Base-by-base conservation (phyloP, 1,140 invertebrate species). In the Hypothenemus hampei region DNA sequence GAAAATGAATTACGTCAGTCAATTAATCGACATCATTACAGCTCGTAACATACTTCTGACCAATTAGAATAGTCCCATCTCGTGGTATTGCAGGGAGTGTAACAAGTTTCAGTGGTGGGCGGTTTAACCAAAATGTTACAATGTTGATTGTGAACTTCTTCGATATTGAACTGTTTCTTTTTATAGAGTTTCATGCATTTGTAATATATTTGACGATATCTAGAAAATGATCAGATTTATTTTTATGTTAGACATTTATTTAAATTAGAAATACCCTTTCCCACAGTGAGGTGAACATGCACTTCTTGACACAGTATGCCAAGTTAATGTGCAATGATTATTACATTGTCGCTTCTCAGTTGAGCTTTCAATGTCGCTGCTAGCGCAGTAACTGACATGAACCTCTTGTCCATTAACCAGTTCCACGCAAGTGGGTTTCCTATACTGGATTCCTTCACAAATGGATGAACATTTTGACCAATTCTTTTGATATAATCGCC, bases 31-130 rank as follows among this genome's bases (percentile, higher is more conserved):
- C 29, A 21, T 43, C 15, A 4, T 15, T 41, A 11, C 10, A 1
- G 19, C 3, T 8, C 21, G 15, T n/a, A 11, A 60, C 67, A 72
- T 69, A 82, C 80, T 62, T 72, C 54, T 19, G 73, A 72, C 89
- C 89, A 92, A 7, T 80, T 74, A 1, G 77, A 76, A 62, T 86
- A 91, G 6, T 75, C 71, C 89, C 89, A 92, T 18, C 75, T 73
- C 3, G 78, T 79, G 20, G 72, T 69, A 16, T 81, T 73, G 66
- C 89, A 92, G 1, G 78, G 72, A 13, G 82, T 85, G 0, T 72
- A 66, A 66, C 89, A 91, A 1, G 75, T 59, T 57, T 84, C 79
- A 18, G 67, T 65, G 10, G 75, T 69, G 1, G 73, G 60, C 1
- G 81, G 81, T 49, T 75, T 75, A 1, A 73, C 63, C 13, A 82